Evolutionary conservation across 2,113 vertebrate genomes (phyloP).

Genomic region (Malurus elegans): DNA sequence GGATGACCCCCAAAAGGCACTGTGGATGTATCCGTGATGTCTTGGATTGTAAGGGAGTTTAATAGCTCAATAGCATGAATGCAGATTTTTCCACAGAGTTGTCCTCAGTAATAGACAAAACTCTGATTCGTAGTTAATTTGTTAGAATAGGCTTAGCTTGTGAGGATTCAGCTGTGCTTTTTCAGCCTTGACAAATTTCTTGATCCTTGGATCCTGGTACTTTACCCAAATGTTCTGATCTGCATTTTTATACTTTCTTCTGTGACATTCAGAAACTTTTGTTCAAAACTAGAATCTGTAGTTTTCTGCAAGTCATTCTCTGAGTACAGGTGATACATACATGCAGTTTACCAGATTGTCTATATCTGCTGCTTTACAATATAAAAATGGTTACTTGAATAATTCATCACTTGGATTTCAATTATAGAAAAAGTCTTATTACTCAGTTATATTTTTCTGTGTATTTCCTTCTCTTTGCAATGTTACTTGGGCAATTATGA

Average conservation of each 20-base stretch:
- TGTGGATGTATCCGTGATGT: neutral
- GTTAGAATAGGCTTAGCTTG: neutral
- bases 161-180: neutral
- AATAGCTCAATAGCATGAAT: neutral
- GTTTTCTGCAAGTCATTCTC: neutral
- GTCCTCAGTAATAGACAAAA: neutral
- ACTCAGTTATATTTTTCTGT: neutral
- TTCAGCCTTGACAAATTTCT: neutral
- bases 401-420: neutral
- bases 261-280: neutral
- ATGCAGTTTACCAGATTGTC: neutral
- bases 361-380: neutral
- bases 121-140: neutral
- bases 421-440: neutral
- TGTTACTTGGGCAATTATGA: neutral
- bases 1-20: neutral
- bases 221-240: neutral
- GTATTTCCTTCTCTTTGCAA: neutral
- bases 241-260: neutral
- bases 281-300: neutral
- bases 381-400: neutral
- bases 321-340: neutral
- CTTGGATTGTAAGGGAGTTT: neutral
- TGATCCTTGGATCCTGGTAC: neutral
- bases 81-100: neutral